Base-by-base conservation (phyloP, 2,113 vertebrate genomes). In the Scomber colias region DNA sequence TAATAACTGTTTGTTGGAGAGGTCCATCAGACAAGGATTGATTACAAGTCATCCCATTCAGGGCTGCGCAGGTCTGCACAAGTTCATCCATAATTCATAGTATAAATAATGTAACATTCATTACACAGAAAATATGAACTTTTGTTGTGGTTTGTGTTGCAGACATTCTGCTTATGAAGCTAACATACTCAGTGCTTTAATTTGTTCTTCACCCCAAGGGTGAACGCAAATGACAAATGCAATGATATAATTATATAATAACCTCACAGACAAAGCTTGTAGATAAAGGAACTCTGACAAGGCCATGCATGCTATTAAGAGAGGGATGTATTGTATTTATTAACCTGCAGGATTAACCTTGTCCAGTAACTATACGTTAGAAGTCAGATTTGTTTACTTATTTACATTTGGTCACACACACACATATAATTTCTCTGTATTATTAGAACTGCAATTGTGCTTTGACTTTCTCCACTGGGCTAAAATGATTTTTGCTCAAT, bases 41-140 rank as follows among this genome's bases (percentile, higher is more conserved):
- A 94, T 94, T 90, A 91, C 82, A 85, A 87, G 82, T 74, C 78
- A 40, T 81, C 75, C 79, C 57, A 73, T 90, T 87, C 86, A 84
- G 79, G 76, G 87, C 89, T 80, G 83, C 53, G 79, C 89, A 86
- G 85, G 91, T 93, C 90, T 86, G 87, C 83, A 82, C 15, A 74
- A 84, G 81, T 92, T 86, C 90, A 95, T 95, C 92, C 92, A 94
- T 94, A 92, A 95, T 95, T 93, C 92, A 94, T 91, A 69, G 75
- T 71, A 94, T 95, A 93, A 95, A 95, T 95, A 95, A 95, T 95
- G 92, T 87, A 93, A 85, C 89, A 90, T 95, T 95, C 92, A 94
- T 95, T 95, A 95, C 91, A 92, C 69, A 75, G 89, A 92, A 92
- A 94, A 92, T 91, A 93, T 94, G 90, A 95, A 94, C 90, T 92